A percentile compares a stretch with the other conserved stretches of the same genome.
Conservation (phyloP, 2,113 vertebrate genomes). For the Pelmatolapia mariae region DNA sequence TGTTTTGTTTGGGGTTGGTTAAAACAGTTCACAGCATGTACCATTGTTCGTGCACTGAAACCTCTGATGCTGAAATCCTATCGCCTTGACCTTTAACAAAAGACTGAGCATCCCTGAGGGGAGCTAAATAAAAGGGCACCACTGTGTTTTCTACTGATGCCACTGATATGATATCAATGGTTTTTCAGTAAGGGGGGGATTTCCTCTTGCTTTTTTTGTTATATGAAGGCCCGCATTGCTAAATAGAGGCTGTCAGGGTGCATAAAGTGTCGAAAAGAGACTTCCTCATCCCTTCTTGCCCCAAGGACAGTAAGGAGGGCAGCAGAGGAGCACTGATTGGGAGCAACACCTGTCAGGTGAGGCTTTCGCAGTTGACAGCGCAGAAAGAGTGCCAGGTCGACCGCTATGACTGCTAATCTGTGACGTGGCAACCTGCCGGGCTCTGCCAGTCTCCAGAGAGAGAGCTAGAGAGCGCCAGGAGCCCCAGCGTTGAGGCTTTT, state of each 20-base stretch:
- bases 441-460: slow-evolving; percentile 46
- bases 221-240: not conserved
- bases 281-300: slow-evolving; percentile 4
- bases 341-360: slow-evolving; percentile 77
- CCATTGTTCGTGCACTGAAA: not conserved
- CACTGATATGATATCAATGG: slow-evolving; percentile 56
- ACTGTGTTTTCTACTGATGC: slow-evolving; percentile 31
- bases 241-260: slow-evolving; percentile 20
- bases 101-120: slow-evolving; percentile 44
- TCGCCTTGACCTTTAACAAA: slow-evolving; percentile 52
- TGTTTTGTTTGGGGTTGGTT: not conserved
- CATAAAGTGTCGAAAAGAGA: slow-evolving; percentile 2
- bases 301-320: slow-evolving; percentile 26
- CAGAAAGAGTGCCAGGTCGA: slow-evolving; percentile 60
- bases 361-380: slow-evolving; percentile 63
- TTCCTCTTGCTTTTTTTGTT: slow-evolving; percentile 4
- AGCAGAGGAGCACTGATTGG: slow-evolving; percentile 58
- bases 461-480: slow-evolving; percentile 3
- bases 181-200: slow-evolving; percentile 37
- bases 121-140: slow-evolving; percentile 42
- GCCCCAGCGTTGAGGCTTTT: slow-evolving; percentile 28
- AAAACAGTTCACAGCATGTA: slow-evolving; percentile 2
- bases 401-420: slow-evolving; percentile 67
- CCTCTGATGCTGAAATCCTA: slow-evolving; percentile 29
- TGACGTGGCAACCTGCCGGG: slow-evolving; percentile 53